Conservation (phyloP, 1,140 invertebrate genomes). For the Plectus sambesii region DNA sequence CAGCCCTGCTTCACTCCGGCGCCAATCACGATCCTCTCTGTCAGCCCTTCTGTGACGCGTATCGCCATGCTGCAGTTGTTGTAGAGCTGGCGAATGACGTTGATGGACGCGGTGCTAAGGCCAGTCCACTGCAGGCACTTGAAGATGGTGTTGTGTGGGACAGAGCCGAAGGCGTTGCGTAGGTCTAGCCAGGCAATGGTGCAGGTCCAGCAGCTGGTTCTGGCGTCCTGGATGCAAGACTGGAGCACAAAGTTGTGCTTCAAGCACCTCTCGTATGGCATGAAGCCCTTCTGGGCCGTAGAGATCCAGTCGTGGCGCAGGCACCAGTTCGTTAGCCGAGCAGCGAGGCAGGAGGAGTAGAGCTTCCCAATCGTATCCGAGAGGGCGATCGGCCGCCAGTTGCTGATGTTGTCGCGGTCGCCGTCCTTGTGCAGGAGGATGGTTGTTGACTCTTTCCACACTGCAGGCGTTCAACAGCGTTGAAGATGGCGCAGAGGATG, state of each 20-base stretch:
- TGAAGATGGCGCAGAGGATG: too few species aligned
- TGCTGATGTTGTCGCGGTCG: too few species aligned
- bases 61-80: conserved; percentile 1
- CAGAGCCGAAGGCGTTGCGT: conserved; percentile 44
- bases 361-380: too few species aligned
- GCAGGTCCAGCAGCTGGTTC: too few species aligned
- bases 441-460: too few species aligned
- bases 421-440: too few species aligned
- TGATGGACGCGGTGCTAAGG: conserved; percentile 9
- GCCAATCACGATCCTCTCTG: conserved; percentile 33
- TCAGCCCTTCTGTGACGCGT: conserved; percentile 16
- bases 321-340: too few species aligned
- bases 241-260: conserved; percentile 46
- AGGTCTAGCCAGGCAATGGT: conserved; percentile 34
- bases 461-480: too few species aligned
- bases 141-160: conserved; percentile 30
- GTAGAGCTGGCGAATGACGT: conserved; percentile 12
- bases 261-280: conserved; percentile 39
- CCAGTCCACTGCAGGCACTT: conserved; percentile 15
- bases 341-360: too few species aligned
- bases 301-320: conserved; percentile 10
- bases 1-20: conserved; percentile 47
- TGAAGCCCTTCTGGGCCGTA: conserved; percentile 40
- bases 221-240: conserved; percentile 27
- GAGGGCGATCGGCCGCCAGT: conserved; percentile 28